Evolutionary conservation across 2,113 vertebrate species (phyloP).

Genomic region (Plotosus lineatus): DNA sequence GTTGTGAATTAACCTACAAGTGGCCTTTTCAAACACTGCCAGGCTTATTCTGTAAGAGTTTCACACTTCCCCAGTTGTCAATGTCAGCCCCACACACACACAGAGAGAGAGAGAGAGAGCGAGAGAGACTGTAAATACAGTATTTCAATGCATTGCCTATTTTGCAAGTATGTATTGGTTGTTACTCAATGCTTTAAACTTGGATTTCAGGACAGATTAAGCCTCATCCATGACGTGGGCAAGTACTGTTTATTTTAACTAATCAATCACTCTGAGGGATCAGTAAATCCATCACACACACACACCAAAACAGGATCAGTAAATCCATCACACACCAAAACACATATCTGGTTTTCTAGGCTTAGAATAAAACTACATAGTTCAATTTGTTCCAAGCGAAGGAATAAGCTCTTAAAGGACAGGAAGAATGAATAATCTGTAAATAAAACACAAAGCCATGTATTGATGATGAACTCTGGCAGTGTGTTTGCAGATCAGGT

Average conservation of each 20-base stretch:
- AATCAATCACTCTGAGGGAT: neutral
- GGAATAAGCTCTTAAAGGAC: neutral
- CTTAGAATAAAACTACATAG: neutral
- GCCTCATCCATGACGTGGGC: neutral
- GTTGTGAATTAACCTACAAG: slow-evolving; percentile 8
- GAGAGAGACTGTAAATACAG: slow-evolving; percentile 36
- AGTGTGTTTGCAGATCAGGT: slow-evolving; percentile 37
- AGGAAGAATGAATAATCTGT: neutral
- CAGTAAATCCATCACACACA: neutral
- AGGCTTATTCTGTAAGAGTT: slow-evolving; percentile 23
- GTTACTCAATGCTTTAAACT: neutral
- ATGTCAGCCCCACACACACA: slow-evolving; percentile 43
- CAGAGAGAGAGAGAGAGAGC: too few relatives aligned
- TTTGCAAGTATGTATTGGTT: neutral
- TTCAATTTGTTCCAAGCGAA: neutral
- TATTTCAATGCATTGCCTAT: neutral
- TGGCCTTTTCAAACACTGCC: neutral
- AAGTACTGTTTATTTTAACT: neutral
- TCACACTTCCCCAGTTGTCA: slow-evolving; percentile 51
- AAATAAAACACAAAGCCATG: neutral
- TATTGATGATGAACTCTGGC: neutral
- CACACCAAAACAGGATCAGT: neutral
- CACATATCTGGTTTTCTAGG: neutral
- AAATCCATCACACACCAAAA: neutral
- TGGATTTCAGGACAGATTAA: neutral